Evolutionary conservation across 2,888 invertebrate genomes (phyloP).

Genomic region (Napeogenes sylphis): DNA sequence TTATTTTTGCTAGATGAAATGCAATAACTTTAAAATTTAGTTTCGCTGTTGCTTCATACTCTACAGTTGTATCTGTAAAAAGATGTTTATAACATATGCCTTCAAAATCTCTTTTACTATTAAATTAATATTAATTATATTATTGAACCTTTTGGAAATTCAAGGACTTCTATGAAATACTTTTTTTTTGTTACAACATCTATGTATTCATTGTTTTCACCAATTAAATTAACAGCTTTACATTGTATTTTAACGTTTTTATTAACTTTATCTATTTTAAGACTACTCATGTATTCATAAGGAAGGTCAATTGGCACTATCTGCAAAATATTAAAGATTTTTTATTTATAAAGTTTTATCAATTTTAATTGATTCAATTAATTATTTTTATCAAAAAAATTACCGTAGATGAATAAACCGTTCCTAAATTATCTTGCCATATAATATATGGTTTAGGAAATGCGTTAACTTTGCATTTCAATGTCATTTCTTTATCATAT

Average conservation of each 20-base stretch:
- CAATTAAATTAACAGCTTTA: slow-evolving; percentile 42
- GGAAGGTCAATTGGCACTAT: slow-evolving; percentile 40
- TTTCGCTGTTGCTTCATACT: slow-evolving; percentile 34
- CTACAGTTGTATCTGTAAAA: slow-evolving; percentile 38
- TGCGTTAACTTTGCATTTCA: slow-evolving; percentile 48
- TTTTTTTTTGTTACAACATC: slow-evolving; percentile 33
- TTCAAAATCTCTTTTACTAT: background rate
- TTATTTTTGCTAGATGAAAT: slow-evolving; percentile 40
- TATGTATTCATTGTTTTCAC: slow-evolving; percentile 28
- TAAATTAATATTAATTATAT: background rate
- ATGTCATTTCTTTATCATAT: slow-evolving; percentile 36
- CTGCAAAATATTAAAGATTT: slow-evolving; percentile 31
- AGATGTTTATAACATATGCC: background rate
- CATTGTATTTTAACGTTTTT: slow-evolving; percentile 45
- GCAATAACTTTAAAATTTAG: slow-evolving; percentile 43
- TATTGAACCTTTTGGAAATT: slow-evolving; percentile 18
- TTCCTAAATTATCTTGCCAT: slow-evolving; percentile 41
- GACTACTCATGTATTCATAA: slow-evolving; percentile 44
- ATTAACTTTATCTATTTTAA: slow-evolving; percentile 39
- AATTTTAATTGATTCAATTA: too few species aligned
- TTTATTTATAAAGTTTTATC: background rate
- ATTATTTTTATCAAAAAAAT: too few species aligned
- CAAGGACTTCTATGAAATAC: slow-evolving; percentile 32
- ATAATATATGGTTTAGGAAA: slow-evolving; percentile 47
- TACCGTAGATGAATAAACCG: slow-evolving; percentile 13